phyloP scores from a whole-genome alignment of 2,113 vertebrate genomes.

The Mormyrus lacerda region DNA sequence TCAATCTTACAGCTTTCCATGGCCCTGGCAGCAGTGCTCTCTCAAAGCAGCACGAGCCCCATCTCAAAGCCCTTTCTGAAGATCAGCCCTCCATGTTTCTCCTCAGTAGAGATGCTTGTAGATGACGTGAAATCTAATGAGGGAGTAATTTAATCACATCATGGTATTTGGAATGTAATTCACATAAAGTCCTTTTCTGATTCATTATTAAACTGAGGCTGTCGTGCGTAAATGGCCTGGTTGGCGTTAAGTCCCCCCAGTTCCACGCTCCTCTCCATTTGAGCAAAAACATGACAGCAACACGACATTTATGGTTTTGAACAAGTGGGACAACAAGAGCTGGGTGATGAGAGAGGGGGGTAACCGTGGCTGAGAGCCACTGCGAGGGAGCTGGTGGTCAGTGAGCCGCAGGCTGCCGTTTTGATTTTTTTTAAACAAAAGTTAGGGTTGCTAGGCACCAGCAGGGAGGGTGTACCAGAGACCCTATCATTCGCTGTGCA shows the following conservation, averaged over 20 bases:
- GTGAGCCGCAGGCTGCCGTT: neutral
- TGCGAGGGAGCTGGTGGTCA: neutral
- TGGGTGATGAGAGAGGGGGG: neutral
- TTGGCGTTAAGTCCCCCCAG: neutral
- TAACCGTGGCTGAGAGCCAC: neutral
- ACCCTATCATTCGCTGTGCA: no score
- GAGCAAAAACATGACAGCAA: neutral
- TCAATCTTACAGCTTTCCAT: neutral
- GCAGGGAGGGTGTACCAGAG: neutral
- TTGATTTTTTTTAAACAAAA: neutral
- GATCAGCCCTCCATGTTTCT: constrained; percentile 14
- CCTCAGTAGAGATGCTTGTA: constrained; percentile 25
- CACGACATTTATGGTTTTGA: neutral
- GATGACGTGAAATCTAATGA: constrained; percentile 37
- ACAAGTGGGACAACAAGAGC: neutral
- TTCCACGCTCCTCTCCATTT: neutral
- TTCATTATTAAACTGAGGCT: constrained; percentile 4
- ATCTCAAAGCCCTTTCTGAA: neutral
- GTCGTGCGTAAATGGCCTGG: neutral
- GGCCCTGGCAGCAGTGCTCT: neutral
- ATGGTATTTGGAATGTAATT: constrained; percentile 20
- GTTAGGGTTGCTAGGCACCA: neutral
- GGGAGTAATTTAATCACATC: constrained; percentile 37
- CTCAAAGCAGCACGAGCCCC: neutral
- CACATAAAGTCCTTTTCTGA: neutral